A percentile compares a stretch with the other conserved stretches of the same genome.
Conservation (phyloP, 2,113 vertebrate species). For the Anthoscopus minutus region DNA sequence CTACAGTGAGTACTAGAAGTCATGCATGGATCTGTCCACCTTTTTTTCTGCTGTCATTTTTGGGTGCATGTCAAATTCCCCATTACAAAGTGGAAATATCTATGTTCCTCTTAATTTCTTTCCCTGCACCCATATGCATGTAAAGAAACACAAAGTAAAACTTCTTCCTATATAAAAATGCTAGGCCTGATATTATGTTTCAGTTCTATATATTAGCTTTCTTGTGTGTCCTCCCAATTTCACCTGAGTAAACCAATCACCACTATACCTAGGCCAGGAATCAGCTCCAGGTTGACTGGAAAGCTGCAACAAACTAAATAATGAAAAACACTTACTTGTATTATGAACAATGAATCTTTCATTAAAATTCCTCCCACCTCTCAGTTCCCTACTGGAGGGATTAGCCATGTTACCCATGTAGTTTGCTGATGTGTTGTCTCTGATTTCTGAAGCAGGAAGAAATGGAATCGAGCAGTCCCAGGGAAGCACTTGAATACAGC, state of each 20-base stretch:
- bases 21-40: background rate
- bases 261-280: background rate
- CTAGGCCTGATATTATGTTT: background rate
- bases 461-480: background rate
- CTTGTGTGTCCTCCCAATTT: background rate
- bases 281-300: background rate
- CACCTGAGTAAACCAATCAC: background rate
- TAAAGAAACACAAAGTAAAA: background rate
- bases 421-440: background rate
- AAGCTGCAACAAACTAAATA: background rate
- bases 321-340: background rate
- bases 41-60: background rate
- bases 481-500: background rate
- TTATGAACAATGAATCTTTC: slow-evolving; percentile 1
- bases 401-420: background rate
- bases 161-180: background rate
- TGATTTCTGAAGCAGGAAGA: background rate
- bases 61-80: background rate
- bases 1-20: background rate
- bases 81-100: background rate
- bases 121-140: background rate
- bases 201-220: background rate
- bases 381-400: background rate
- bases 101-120: background rate
- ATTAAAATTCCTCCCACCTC: background rate